Conservation (phyloP, 2,113 vertebrate species). For the Salvator merianae region DNA sequence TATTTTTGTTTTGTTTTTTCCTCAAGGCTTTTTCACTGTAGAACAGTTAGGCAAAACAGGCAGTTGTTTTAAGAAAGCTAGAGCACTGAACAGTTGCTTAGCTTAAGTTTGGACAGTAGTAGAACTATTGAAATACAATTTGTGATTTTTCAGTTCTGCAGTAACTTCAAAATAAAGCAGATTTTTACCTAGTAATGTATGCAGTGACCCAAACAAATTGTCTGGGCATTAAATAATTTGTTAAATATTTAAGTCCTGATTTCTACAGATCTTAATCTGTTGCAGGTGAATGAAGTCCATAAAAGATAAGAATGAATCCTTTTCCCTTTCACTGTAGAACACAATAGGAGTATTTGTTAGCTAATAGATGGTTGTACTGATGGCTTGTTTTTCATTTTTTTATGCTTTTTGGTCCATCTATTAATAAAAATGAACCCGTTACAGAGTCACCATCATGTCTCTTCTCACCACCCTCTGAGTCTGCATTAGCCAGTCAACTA, state of each 20-base stretch:
- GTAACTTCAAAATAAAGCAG: slow-evolving; percentile 64
- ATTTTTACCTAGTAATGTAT: slow-evolving; percentile 69
- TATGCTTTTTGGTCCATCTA: slow-evolving; percentile 97
- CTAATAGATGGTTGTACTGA: slow-evolving; percentile 89
- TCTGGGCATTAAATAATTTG: slow-evolving; percentile 67
- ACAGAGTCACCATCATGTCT: slow-evolving; percentile 99
- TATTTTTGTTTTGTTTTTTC: slow-evolving; percentile 16
- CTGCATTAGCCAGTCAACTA: slow-evolving; percentile 98
- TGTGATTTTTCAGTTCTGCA: slow-evolving; percentile 67
- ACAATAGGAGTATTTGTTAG: slow-evolving; percentile 83
- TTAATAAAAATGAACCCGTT: slow-evolving; percentile 99
- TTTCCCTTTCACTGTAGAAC: slow-evolving; percentile 76
- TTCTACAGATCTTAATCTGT: slow-evolving; percentile 76
- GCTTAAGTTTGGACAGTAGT: slow-evolving; percentile 53
- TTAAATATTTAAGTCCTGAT: slow-evolving; percentile 68
- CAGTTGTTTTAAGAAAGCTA: slow-evolving; percentile 71
- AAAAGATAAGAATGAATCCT: slow-evolving; percentile 72
- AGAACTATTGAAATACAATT: slow-evolving; percentile 55
- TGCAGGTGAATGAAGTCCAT: slow-evolving; percentile 80
- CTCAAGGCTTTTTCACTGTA: slow-evolving; percentile 63
- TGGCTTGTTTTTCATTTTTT: slow-evolving; percentile 92
- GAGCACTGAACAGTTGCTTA: slow-evolving; percentile 67
- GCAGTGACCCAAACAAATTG: slow-evolving; percentile 71
- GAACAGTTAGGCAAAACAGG: slow-evolving; percentile 62
- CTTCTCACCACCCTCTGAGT: slow-evolving; percentile 99